Base-by-base conservation (phyloP, 2,888 invertebrate species). In the Ctena decussata region DNA sequence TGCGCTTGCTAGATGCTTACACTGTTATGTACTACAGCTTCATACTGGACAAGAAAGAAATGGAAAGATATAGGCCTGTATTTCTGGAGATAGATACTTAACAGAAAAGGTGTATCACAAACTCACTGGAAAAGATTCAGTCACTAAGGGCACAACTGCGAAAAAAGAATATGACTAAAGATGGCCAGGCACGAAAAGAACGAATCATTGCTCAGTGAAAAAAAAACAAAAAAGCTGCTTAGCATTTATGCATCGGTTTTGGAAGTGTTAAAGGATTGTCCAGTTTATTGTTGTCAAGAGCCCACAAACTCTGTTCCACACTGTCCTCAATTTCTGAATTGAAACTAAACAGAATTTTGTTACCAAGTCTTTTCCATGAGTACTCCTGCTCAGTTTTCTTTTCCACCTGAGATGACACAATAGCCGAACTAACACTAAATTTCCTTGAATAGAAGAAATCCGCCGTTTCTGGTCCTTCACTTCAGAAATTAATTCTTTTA, bases 11-110 rank as follows among this genome's bases (percentile, higher is more conserved):
- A 60, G 85, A 89, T 86, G 78, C 72, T 46, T 75, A 78, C 18
- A 85, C 80, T 24, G 44, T 85, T 32, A 79, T 86, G 46, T 85
- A 79, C 32, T 76, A n/a, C n/a, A n/a, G n/a, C n/a, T n/a, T n/a
- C n/a, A n/a, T n/a, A n/a, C n/a, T n/a, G n/a, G n/a, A n/a, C n/a
- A n/a, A n/a, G n/a, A n/a, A n/a, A n/a, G n/a, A n/a, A n/a, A n/a
- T n/a, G n/a, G n/a, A n/a, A n/a, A n/a, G n/a, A n/a, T n/a, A n/a
- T n/a, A n/a, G n/a, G n/a, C n/a, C 27, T 57, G 27, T 27, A 2
- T 80, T 80, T 32, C n/a, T 82, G 32, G 24, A 12, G 0, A 80
- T 77, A 18, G 30, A 35, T 1, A 70, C 75, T 8, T 35, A 75
- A 37, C 49, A 37, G n/a, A 41, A 3, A 46, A 65, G 24, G 35